Evolutionary conservation across 2,797 vertebrate genomes (phyloP).

Genomic region (Phalanger gymnotis): DNA sequence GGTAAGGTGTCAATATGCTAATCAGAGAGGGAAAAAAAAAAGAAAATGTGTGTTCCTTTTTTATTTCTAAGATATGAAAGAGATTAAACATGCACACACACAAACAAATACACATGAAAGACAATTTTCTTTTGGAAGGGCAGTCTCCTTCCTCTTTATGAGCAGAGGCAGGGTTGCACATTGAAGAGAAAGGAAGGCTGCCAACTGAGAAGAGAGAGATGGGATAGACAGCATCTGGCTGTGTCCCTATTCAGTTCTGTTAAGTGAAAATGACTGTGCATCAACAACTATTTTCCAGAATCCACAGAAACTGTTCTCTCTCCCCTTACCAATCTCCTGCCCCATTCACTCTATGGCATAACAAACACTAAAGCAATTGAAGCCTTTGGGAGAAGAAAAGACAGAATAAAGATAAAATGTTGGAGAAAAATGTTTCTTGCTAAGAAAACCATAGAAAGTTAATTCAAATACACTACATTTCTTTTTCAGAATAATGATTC

Average conservation of each 20-base stretch:
- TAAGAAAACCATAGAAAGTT: slow-evolving; percentile 37
- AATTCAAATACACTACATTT: neutral
- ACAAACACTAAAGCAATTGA: neutral
- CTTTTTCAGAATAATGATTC: neutral
- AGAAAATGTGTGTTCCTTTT: neutral
- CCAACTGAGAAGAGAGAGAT: slow-evolving; percentile 23
- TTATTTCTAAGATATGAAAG: slow-evolving; percentile 16
- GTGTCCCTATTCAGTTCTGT: neutral
- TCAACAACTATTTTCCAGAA: neutral
- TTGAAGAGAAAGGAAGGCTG: neutral
- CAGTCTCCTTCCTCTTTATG: neutral
- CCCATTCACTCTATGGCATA: neutral
- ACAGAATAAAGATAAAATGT: neutral
- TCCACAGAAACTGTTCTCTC: neutral
- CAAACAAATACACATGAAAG: neutral
- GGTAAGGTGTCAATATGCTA: neutral
- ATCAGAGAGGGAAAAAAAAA: neutral
- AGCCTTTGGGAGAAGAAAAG: neutral
- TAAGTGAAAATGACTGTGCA: slow-evolving; percentile 12
- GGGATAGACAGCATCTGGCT: fast-evolving
- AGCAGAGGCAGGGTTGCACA: neutral
- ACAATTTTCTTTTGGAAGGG: neutral
- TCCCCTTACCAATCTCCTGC: neutral
- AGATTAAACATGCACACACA: neutral
- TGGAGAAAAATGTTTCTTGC: neutral